Base-by-base conservation (phyloP, 2,888 invertebrate genomes). In the Andrena fulva region DNA sequence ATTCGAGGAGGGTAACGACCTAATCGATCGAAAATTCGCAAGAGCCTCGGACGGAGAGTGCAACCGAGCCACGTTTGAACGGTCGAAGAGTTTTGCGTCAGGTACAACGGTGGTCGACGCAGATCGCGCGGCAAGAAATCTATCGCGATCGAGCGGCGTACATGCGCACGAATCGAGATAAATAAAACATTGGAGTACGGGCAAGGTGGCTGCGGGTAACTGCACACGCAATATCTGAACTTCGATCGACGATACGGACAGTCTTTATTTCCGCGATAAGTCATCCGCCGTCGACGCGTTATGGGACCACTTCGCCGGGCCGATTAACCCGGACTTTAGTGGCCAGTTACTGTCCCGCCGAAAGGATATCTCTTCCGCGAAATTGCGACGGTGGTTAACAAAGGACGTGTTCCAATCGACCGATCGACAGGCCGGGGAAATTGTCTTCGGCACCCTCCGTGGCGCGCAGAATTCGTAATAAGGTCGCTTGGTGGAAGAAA, bases 191-290 rank as follows among this genome's bases (percentile, higher is more conserved):
- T 16, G 59, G n/a, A 24, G 20, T 24, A 8, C 8, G 59, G 71
- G 33, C 20, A 62, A 69, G 66, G 27, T 42, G 42, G 42, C 16
- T 1, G 42, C 42, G 63, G 48, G 48, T 81, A 77, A 81, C 77
- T 74, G 74, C 74, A 68, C 74, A 60, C 42, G 70, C 35, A 71
- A 77, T 71, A 73, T 59, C 74, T 59, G 33, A 60, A 27, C 48
- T 60, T 24, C 52, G 52, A 75, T 60, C 80, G 54, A 12, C 50
- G 56, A 27, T 59, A 68, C 62, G 31, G 60, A 48, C 69, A 48
- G 70, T 79, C 81, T 82, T 85, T 83, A 85, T 85, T 85, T 80
- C 85, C 77, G 76, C 78, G 76, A 80, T 86, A 86, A 85, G 82
- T 86, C 85, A 85, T 85, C 76, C 71, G n/a, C 73, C 79, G 83